Base-by-base conservation (phyloP, 1,140 invertebrate species). In the Aphidius ervi region DNA sequence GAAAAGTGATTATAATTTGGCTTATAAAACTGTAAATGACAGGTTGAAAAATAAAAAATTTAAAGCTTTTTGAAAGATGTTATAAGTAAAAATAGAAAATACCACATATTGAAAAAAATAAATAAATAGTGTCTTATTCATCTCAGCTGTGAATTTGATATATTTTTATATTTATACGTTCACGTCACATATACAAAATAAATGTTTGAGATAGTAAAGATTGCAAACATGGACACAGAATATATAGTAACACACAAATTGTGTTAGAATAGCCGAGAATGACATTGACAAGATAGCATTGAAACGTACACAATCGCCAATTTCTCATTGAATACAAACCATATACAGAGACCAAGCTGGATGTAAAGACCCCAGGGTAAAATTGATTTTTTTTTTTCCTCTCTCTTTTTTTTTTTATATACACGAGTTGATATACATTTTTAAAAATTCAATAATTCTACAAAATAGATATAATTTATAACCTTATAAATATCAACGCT, bases 261-360 rank as follows among this genome's bases (percentile, higher is more conserved):
- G 45, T 20, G 49, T 58, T 37, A 20, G 9, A 46, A 49, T 50
- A 56, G 53, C 37, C 59, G 53, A 60, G 59, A 65, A 59, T 62
- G 63, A 65, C 63, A 65, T 40, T 55, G 57, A 58, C 59, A 52
- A 45, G 56, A 52, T 60, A 62, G 54, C 59, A 56, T 59, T 65
- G 62, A 62, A 67, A 64, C 53, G 55, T 53, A 48, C 57, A 66
- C 69, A 67, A 70, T 70, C 65, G 63, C 48, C 69, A 67, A 68
- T 70, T 64, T 58, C 55, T 23, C 47, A 20, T 10, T 31, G 23
- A 31, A 65, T 68, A 67, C 57, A 31, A 31, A 31, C 23, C 23
- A 31, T 31, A 4, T 31, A 31, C 23, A 31, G 1, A 31, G 2
- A 31, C 16, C 16, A 31, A 31, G 23, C 4, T 31, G 0, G 23